phyloP scores from a whole-genome alignment of 2,113 vertebrate species.

The Choloepus hoffmanni region DNA sequence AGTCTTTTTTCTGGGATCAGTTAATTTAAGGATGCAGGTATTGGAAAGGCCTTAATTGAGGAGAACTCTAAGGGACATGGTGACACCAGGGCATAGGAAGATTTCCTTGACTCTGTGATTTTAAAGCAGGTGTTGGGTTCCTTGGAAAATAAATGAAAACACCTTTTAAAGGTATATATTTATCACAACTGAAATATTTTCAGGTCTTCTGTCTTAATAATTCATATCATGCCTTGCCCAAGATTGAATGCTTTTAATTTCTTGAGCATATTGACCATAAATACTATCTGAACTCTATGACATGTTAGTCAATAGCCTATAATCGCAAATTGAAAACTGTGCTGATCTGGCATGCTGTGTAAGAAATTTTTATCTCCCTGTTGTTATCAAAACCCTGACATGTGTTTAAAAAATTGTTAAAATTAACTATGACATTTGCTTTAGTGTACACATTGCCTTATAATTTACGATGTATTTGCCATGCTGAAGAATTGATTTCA shows the following conservation, averaged over 20 bases:
- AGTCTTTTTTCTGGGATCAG: neutral
- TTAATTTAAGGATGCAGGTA: neutral
- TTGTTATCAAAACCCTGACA: slow-evolving; percentile 74
- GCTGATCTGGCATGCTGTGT: slow-evolving; percentile 71
- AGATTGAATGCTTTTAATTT: slow-evolving; percentile 80
- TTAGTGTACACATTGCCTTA: slow-evolving; percentile 75
- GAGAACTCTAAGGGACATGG: neutral
- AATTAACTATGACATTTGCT: slow-evolving; percentile 76
- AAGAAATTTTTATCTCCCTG: slow-evolving; percentile 70
- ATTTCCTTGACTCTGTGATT: neutral
- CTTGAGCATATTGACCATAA: slow-evolving; percentile 70
- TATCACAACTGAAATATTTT: slow-evolving; percentile 48
- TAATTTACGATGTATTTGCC: slow-evolving; percentile 75
- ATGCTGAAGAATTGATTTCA: slow-evolving; percentile 79
- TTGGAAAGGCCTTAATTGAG: neutral
- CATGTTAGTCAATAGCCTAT: slow-evolving; percentile 72
- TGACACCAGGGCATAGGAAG: neutral
- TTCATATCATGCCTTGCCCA: slow-evolving; percentile 51
- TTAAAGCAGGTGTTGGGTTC: slow-evolving; percentile 7
- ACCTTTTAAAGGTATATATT: slow-evolving; percentile 47
- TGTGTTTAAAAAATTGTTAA: slow-evolving; percentile 77
- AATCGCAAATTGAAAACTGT: slow-evolving; percentile 63
- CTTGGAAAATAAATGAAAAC: slow-evolving; percentile 42
- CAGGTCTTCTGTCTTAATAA: slow-evolving; percentile 56
- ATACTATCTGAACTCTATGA: slow-evolving; percentile 63